These are phyloP conservation scores for Eilema sororculum DNA, from an alignment of 2,888 invertebrate genomes.

Conservation along the genomic window DNA sequence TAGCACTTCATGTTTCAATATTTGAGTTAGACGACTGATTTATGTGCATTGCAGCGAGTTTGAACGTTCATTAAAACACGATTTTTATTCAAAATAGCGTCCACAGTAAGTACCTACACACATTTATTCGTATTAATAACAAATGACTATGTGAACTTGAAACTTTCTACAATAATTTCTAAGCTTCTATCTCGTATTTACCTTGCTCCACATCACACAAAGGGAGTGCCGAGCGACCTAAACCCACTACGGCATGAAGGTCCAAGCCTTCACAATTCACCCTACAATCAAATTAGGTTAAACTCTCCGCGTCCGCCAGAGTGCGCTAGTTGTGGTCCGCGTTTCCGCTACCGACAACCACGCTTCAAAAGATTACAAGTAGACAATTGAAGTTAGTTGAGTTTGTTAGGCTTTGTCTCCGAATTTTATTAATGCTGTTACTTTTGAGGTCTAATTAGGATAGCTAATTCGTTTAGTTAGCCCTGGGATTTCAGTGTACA, in stretches of 20 bases:
- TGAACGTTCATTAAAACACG: too few species aligned
- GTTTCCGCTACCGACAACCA: slow-evolving; percentile 37
- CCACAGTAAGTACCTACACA: too few species aligned
- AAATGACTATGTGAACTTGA: slow-evolving; percentile 3
- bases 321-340: slow-evolving; percentile 41
- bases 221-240: slow-evolving; percentile 37
- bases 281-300: slow-evolving; percentile 74
- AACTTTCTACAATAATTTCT: slow-evolving; percentile 30
- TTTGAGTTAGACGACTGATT: too few species aligned
- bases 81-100: too few species aligned
- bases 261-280: slow-evolving; percentile 58
- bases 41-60: too few species aligned
- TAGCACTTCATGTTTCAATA: too few species aligned
- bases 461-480: not conserved
- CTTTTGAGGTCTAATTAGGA: slow-evolving; percentile 45
- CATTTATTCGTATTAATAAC: not conserved
- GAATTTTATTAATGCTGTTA: slow-evolving; percentile 46
- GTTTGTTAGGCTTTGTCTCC: slow-evolving; percentile 41
- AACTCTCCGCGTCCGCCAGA: slow-evolving; percentile 58
- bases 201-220: slow-evolving; percentile 47
- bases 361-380: slow-evolving; percentile 52
- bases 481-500: not conserved
- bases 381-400: slow-evolving; percentile 48
- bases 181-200: slow-evolving; percentile 33
- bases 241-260: slow-evolving; percentile 42